Conservation (phyloP, 92 coral and sea anemone species). For the Plumapathes pennacea region DNA sequence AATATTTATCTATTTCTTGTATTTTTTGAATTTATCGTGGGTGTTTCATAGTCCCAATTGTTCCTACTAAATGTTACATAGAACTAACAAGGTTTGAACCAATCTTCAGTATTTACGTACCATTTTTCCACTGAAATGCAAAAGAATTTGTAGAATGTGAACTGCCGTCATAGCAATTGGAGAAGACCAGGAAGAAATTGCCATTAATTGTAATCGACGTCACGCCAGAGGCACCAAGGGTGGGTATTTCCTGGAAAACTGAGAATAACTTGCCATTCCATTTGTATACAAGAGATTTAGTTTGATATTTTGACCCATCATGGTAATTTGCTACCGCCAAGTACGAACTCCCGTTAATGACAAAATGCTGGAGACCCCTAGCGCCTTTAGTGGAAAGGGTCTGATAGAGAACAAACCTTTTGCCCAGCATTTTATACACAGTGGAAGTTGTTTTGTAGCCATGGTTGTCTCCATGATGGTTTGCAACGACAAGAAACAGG, state of each 20-base stretch:
- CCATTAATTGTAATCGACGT: no score
- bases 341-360: constrained; percentile 27
- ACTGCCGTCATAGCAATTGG: constrained; percentile 6
- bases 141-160: constrained; percentile 15
- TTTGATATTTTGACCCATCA: constrained; percentile 4
- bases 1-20: no score
- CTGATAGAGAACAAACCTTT: neutral
- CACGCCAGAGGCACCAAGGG: no score
- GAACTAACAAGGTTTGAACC: no score
- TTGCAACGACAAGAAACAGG: constrained; percentile 32
- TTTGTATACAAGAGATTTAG: constrained; percentile 26
- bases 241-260: constrained; percentile 3
- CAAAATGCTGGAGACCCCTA: constrained; percentile 14
- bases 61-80: no score
- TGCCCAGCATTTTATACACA: neutral
- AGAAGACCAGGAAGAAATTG: constrained; percentile 24
- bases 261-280: neutral
- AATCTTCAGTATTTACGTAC: no score
- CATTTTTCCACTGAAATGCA: constrained; percentile 24
- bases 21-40: no score
- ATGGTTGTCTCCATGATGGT: no score
- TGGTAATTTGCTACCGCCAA: constrained; percentile 31
- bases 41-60: no score
- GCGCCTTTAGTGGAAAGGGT: constrained; percentile 44
- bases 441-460: neutral